Conservation (phyloP, 2,113 vertebrate species). For the Toxostoma redivivum region DNA sequence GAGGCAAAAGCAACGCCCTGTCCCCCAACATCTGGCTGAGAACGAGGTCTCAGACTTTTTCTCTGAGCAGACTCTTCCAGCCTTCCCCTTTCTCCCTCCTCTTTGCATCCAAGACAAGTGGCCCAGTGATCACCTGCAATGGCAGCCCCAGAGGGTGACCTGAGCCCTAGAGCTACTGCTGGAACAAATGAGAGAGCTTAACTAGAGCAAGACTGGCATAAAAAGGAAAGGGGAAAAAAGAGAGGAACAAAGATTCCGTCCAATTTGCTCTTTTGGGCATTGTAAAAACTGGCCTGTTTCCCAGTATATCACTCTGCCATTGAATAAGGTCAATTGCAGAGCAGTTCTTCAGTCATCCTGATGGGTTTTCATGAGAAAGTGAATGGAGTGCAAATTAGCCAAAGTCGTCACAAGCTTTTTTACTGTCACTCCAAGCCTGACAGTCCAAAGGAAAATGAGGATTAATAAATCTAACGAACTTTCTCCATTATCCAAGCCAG, state of each 20-base stretch:
- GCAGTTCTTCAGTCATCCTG: constrained; percentile 74
- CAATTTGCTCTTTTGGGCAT: constrained; percentile 83
- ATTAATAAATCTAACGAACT: constrained; percentile 72
- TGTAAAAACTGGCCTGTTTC: constrained; percentile 79
- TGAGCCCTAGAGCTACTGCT: constrained; percentile 52
- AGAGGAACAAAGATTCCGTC: constrained; percentile 78
- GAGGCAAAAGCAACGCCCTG: neutral
- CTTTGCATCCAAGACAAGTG: constrained; percentile 3
- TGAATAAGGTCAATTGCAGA: constrained; percentile 79
- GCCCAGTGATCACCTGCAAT: constrained; percentile 63
- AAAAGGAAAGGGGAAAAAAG: constrained; percentile 64
- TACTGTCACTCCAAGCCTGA: constrained; percentile 76
- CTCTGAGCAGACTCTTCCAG: neutral
- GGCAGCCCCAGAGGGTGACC: constrained; percentile 71
- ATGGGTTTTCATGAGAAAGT: constrained; percentile 78
- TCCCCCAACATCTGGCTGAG: neutral
- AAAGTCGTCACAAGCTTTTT: constrained; percentile 76
- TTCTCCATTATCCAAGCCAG: constrained; percentile 67
- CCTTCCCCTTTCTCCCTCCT: constrained; percentile 7
- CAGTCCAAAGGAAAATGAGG: constrained; percentile 71
- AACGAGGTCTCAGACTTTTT: neutral
- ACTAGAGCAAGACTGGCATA: constrained; percentile 68
- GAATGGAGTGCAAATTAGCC: constrained; percentile 85
- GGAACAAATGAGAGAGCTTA: constrained; percentile 74
- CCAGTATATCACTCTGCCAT: constrained; percentile 77